phyloP scores from a whole-genome alignment of 2,797 vertebrate genomes.

The Gouania willdenowi region DNA sequence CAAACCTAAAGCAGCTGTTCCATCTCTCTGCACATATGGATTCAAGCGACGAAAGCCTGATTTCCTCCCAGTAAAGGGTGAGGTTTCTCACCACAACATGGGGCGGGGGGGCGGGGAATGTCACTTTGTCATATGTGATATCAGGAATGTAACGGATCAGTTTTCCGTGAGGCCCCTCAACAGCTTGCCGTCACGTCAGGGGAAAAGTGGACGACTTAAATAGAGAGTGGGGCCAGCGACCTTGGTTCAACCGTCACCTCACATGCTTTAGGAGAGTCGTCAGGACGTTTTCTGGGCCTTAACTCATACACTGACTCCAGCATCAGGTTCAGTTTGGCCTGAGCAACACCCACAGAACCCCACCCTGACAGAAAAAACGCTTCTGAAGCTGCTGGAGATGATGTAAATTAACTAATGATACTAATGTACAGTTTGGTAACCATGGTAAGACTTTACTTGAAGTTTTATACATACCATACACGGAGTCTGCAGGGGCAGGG shows the following conservation, averaged over 20 bases:
- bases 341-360: background rate
- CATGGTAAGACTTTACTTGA: no score
- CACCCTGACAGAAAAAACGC: no score
- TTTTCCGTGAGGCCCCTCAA: slow-evolving; percentile 27
- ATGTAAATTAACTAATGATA: no score
- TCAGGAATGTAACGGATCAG: slow-evolving; percentile 19
- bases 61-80: background rate
- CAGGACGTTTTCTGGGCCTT: no score
- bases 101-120: no score
- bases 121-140: slow-evolving; percentile 14
- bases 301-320: slow-evolving; percentile 19
- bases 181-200: slow-evolving; percentile 28
- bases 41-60: slow-evolving; percentile 19
- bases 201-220: slow-evolving; percentile 24
- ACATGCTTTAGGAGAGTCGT: slow-evolving; percentile 6
- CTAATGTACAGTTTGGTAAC: no score
- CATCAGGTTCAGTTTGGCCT: slow-evolving; percentile 18
- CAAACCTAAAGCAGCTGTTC: slow-evolving; percentile 36
- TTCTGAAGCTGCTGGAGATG: no score
- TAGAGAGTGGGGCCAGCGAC: slow-evolving; percentile 26
- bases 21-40: slow-evolving; percentile 10
- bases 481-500: no score
- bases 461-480: no score
- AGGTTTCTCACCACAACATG: background rate
- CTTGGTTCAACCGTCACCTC: slow-evolving; percentile 31